These are phyloP conservation scores for Pelodiscus sinensis DNA, from an alignment of 2,113 vertebrate species.

Conservation along the genomic window DNA sequence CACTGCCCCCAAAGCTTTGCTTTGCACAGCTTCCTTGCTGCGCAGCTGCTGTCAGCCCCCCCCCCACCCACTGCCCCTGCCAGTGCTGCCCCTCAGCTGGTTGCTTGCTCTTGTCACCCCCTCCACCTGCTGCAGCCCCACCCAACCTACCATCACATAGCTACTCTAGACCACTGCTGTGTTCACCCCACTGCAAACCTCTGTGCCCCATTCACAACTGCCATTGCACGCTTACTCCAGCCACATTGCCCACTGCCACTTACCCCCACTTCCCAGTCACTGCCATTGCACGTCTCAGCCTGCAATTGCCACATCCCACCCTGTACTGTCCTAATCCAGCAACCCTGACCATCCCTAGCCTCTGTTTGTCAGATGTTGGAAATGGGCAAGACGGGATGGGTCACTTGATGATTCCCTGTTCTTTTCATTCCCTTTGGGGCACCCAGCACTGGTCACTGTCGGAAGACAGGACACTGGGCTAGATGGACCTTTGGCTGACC, in stretches of 20 bases:
- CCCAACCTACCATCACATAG: rapidly evolving
- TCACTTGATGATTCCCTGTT: no score
- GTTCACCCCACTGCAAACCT: background rate
- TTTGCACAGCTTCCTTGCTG: no score
- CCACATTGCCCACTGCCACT: background rate
- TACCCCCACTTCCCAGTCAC: background rate
- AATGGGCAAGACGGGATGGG: no score
- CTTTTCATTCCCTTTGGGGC: no score
- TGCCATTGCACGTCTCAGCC: background rate
- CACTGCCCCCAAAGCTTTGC: no score
- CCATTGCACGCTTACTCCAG: background rate
- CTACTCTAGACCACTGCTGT: background rate
- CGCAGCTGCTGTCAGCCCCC: background rate
- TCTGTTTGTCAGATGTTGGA: no score
- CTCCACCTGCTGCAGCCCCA: background rate
- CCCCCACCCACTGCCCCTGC: background rate
- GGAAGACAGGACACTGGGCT: no score
- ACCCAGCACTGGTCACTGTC: no score
- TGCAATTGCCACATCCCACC: background rate
- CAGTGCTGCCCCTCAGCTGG: background rate
- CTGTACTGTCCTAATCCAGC: background rate
- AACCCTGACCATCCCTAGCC: background rate
- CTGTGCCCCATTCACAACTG: background rate
- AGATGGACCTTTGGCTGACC: no score
- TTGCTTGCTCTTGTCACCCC: background rate